Percentiles rank a stretch among this genome's conserved stretches.
Evolutionary conservation across 2,888 invertebrate species (phyloP).

Genomic region (Eupithecia abbreviata): DNA sequence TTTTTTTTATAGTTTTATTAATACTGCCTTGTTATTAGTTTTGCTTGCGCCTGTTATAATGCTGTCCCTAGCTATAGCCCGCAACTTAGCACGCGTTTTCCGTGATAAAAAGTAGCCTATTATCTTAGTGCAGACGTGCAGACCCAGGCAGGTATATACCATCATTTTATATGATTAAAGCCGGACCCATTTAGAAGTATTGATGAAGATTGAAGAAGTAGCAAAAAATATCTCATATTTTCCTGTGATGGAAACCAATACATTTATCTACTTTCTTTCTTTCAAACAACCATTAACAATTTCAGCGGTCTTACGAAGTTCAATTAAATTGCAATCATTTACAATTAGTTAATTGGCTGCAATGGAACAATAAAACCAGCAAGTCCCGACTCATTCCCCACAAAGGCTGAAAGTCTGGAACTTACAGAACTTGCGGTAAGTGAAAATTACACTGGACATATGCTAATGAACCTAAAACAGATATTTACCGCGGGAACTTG

Average conservation of each 20-base stretch:
- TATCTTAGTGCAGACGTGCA: background rate
- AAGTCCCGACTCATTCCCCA: conserved; percentile 20
- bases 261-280: background rate
- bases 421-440: conserved; percentile 44
- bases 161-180: background rate
- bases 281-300: background rate
- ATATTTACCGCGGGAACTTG: conserved; percentile 50
- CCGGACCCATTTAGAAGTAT: background rate
- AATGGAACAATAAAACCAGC: conserved; percentile 22
- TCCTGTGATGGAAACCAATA: background rate
- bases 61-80: background rate
- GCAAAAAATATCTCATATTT: background rate
- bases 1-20: background rate
- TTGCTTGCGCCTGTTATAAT: background rate
- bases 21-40: background rate
- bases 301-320: background rate
- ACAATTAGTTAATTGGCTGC: conserved; percentile 7
- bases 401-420: conserved; percentile 19
- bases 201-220: background rate
- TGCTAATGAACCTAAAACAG: conserved; percentile 39
- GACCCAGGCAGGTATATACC: background rate
- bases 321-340: background rate
- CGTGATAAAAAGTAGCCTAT: background rate
- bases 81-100: background rate
- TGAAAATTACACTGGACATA: conserved; percentile 44